phyloP scores from a whole-genome alignment of 2,113 vertebrate genomes.

The Catharus fuscescens region DNA sequence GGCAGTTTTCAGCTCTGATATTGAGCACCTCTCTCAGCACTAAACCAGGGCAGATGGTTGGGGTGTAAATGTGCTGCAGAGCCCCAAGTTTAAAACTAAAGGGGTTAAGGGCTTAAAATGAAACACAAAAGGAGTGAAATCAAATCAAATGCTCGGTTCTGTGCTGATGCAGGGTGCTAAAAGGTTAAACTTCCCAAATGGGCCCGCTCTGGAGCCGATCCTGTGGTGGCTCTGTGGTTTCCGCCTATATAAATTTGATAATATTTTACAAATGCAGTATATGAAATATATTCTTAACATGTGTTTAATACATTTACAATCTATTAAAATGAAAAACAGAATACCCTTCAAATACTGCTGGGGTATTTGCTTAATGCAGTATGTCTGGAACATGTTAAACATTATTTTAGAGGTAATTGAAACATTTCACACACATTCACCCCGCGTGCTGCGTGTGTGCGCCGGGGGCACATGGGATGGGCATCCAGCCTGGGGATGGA shows the following conservation, averaged over 20 bases:
- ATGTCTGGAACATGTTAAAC: constrained; percentile 80
- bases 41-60: not conserved
- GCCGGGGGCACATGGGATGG: not conserved
- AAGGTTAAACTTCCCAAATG: constrained; percentile 72
- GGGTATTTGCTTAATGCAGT: constrained; percentile 67
- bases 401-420: constrained; percentile 82
- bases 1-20: not conserved
- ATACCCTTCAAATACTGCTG: constrained; percentile 64
- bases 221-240: constrained; percentile 76
- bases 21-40: not conserved
- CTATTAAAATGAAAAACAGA: constrained; percentile 80
- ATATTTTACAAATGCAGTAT: constrained; percentile 82
- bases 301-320: constrained; percentile 78
- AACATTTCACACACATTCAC: constrained; percentile 80
- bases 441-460: constrained; percentile 25
- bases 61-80: rapidly evolving
- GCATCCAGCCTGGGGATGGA: not conserved
- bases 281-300: constrained; percentile 83
- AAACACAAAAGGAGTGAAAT: not conserved
- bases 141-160: not conserved
- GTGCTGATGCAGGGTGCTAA: constrained; percentile 73
- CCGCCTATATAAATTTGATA: constrained; percentile 80
- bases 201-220: constrained; percentile 57
- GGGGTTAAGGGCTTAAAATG: constrained; percentile 25
- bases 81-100: not conserved